A percentile compares a stretch with the other conserved stretches of the same genome.
Conservation (phyloP, 2,797 vertebrate genomes). For the Triplophysa yarkandensis region DNA sequence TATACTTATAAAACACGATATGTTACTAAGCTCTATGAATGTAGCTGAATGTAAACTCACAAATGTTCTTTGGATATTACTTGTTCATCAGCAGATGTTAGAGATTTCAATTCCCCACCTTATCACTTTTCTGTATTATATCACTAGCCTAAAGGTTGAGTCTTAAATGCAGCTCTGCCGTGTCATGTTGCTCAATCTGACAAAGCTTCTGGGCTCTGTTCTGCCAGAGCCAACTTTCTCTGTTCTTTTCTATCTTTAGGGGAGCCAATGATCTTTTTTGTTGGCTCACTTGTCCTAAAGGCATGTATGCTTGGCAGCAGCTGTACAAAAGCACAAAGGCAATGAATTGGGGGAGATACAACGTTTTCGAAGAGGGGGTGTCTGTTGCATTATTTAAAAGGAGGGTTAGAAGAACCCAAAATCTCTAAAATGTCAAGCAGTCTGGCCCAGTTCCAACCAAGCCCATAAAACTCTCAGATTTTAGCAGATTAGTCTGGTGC, state of each 20-base stretch:
- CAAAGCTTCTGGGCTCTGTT: neutral
- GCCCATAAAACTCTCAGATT: conserved; percentile 53
- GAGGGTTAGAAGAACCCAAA: conserved; percentile 29
- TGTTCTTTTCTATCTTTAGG: neutral
- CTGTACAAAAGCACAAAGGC: conserved; percentile 45
- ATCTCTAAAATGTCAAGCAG: conserved; percentile 54
- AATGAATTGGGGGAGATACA: conserved; percentile 24
- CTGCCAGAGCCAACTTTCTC: conserved; percentile 5
- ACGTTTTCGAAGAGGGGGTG: conserved; percentile 13
- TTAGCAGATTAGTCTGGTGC: conserved; percentile 59
- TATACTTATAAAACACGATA: too few species aligned
- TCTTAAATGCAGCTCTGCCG: conserved; percentile 15
- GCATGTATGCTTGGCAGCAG: conserved; percentile 28
- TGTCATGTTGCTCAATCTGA: conserved; percentile 3
- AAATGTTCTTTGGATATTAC: conserved; percentile 15
- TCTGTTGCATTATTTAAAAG: conserved; percentile 38
- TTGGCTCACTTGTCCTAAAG: conserved; percentile 12
- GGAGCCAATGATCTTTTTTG: neutral
- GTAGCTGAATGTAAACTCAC: neutral
- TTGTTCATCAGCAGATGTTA: conserved; percentile 7
- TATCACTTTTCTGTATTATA: neutral
- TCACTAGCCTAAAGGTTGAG: conserved; percentile 11
- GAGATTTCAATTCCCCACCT: neutral
- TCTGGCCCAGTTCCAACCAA: conserved; percentile 49
- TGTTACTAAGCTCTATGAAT: too few species aligned